Evolutionary conservation across 2,113 vertebrate species (phyloP).

Genomic region (Ceyx margarethae): DNA sequence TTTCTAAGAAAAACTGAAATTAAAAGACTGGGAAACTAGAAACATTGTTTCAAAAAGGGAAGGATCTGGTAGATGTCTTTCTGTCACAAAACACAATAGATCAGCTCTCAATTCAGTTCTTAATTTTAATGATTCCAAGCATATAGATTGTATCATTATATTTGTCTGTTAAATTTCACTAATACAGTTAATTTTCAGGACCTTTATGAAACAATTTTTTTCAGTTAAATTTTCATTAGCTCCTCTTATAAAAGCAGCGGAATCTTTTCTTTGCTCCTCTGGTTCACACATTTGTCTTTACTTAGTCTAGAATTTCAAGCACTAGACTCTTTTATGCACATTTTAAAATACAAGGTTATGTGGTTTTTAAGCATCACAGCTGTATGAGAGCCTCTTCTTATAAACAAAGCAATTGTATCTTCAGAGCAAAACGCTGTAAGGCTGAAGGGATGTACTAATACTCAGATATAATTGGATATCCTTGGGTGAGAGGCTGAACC

Average conservation of each 20-base stretch:
- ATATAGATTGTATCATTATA: neutral
- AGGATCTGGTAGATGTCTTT: neutral
- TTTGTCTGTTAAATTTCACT: slow-evolving; percentile 1
- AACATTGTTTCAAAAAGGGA: neutral
- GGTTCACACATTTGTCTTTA: neutral
- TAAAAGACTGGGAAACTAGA: neutral
- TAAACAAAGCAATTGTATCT: neutral
- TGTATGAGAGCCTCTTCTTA: neutral
- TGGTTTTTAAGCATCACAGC: neutral
- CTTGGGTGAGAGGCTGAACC: neutral
- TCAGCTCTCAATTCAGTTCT: neutral
- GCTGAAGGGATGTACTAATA: neutral
- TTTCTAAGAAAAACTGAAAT: neutral
- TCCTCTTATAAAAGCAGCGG: neutral
- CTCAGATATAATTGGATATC: neutral
- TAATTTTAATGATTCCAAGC: neutral
- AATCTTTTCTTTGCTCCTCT: neutral
- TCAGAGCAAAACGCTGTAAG: neutral
- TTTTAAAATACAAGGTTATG: neutral
- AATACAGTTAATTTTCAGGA: neutral
- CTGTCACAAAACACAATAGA: neutral
- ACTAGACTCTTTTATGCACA: neutral
- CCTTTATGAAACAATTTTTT: neutral
- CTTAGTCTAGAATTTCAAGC: neutral
- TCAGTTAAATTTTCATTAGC: neutral